Conservation (phyloP, 2,113 vertebrate species). For the Mohoua ochrocephala region DNA sequence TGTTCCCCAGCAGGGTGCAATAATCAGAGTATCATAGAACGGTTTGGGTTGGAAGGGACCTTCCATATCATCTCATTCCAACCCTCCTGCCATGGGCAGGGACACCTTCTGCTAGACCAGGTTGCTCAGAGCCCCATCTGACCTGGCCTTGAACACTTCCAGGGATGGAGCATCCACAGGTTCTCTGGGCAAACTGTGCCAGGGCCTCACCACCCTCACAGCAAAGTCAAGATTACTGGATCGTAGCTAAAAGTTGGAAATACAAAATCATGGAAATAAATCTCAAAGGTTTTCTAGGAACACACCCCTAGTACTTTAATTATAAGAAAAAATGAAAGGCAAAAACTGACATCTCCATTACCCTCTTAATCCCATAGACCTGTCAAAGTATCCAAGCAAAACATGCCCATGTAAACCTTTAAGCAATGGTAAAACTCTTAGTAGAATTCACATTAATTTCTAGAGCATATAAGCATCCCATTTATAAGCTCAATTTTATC, state of each 20-base stretch:
- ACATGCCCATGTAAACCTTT: background rate
- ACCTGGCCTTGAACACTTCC: background rate
- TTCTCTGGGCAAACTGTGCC: background rate
- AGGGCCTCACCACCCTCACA: background rate
- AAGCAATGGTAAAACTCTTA: background rate
- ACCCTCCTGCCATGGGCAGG: background rate
- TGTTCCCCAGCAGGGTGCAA: background rate
- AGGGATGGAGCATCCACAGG: background rate
- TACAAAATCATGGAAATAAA: background rate
- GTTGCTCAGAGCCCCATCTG: background rate
- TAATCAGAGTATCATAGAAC: background rate
- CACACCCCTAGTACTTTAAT: background rate
- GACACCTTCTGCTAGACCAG: rapidly evolving
- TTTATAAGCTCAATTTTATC: background rate
- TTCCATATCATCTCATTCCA: background rate
- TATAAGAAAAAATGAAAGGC: background rate
- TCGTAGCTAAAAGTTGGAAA: background rate
- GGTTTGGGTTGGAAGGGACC: background rate
- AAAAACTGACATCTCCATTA: background rate
- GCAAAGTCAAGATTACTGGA: background rate
- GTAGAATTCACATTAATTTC: background rate
- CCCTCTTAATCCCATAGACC: background rate
- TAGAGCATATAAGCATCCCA: background rate
- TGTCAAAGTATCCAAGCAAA: background rate
- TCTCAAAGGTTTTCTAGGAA: background rate